Conservation (phyloP, 2,888 invertebrate genomes). For the Erpobdella octoculata region DNA sequence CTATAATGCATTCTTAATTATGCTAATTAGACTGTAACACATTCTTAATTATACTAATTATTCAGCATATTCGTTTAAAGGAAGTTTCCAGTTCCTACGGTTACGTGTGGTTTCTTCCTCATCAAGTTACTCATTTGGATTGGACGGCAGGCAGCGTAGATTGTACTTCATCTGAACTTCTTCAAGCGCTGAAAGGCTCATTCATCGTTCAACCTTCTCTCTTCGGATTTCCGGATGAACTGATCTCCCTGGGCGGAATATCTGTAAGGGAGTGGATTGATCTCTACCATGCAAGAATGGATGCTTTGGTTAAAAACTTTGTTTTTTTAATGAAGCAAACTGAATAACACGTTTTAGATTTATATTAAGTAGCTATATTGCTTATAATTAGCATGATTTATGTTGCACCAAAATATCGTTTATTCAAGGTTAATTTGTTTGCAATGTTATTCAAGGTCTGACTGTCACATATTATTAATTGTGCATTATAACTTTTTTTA, state of each 20-base stretch:
- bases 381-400: no score
- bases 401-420: no score
- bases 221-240: background rate
- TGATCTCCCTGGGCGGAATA: background rate
- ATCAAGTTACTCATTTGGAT: no score
- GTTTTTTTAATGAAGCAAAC: background rate
- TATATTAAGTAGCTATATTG: no score
- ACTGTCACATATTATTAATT: background rate
- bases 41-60: no score
- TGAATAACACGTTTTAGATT: no score
- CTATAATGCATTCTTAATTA: no score
- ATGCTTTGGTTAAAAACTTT: background rate
- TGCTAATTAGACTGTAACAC: no score
- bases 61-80: no score
- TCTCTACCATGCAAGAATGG: background rate
- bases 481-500: background rate
- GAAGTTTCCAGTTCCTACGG: slow-evolving; percentile 8
- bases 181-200: background rate
- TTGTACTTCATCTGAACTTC: background rate
- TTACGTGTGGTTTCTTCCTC: background rate
- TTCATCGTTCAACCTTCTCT: background rate
- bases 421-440: no score
- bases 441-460: background rate
- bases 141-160: no score
- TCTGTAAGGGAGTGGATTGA: background rate